Conservation (phyloP, 2,888 invertebrate genomes). For the Gymnoscelis rufifasciata region DNA sequence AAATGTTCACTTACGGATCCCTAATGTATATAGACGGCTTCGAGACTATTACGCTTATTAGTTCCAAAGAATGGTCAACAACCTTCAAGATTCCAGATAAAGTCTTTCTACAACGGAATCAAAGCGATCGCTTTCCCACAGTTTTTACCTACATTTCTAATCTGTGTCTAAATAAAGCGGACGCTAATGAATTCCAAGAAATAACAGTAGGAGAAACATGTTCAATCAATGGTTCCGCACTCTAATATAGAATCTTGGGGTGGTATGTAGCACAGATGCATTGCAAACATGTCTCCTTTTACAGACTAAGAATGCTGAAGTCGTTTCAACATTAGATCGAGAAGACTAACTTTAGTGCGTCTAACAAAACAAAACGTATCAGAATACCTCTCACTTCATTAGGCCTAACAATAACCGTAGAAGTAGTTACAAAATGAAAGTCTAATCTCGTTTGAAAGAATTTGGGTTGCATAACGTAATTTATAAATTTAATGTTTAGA, state of each 20-base stretch:
- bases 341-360: background rate
- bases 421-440: constrained; percentile 19
- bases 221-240: constrained; percentile 11
- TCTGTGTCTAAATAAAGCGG: constrained; percentile 16
- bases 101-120: constrained; percentile 5
- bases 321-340: constrained; percentile 44
- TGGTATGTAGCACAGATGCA: constrained; percentile 23
- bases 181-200: constrained; percentile 18
- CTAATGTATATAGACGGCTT: too few species aligned
- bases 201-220: constrained; percentile 15
- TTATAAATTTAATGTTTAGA: constrained; percentile 9
- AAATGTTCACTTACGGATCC: too few species aligned
- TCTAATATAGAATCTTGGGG: constrained; percentile 21
- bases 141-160: constrained; percentile 13
- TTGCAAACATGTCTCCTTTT: constrained; percentile 39
- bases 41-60: too few species aligned
- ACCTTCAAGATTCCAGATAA: constrained; percentile 3
- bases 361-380: constrained; percentile 23
- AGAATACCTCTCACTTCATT: constrained; percentile 55
- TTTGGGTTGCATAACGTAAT: constrained; percentile 21
- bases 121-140: constrained; percentile 8
- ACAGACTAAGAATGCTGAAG: constrained; percentile 52
- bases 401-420: constrained; percentile 39
- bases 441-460: constrained; percentile 21
- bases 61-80: background rate